phyloP scores from a whole-genome alignment of 2,888 invertebrate genomes.

The Rotaria magnacalcarata region DNA sequence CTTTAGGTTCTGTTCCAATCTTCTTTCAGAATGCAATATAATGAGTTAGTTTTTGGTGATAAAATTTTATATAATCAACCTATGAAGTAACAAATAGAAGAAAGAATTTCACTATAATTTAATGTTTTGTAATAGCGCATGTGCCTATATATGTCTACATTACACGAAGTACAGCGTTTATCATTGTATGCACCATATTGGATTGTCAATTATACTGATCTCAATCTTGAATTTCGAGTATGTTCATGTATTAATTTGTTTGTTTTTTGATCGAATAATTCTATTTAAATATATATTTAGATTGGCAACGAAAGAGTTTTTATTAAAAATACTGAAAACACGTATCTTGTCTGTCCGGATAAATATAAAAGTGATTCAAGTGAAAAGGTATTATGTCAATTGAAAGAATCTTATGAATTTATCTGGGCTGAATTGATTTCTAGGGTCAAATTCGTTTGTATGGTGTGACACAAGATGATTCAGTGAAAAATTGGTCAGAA shows the following conservation, averaged over 20 bases:
- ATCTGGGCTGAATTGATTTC: background rate
- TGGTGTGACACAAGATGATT: background rate
- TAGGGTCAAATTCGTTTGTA: background rate
- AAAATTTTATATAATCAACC: too few species aligned
- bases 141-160: background rate
- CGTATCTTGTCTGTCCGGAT: background rate
- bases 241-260: background rate
- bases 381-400: background rate
- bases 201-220: constrained; percentile 43
- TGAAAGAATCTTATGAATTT: background rate
- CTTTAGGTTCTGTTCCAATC: too few species aligned
- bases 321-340: background rate
- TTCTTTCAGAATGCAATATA: too few species aligned
- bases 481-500: constrained; percentile 82
- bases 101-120: too few species aligned
- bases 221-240: constrained; percentile 32
- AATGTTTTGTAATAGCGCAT: background rate
- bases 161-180: background rate
- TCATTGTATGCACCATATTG: constrained; percentile 41
- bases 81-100: too few species aligned
- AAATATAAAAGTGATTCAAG: background rate
- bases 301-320: background rate
- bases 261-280: background rate
- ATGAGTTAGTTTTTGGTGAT: too few species aligned
- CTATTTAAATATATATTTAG: background rate